Evolutionary conservation across 2,113 vertebrate species (phyloP).

Genomic region (Coptodon bakossiorum): DNA sequence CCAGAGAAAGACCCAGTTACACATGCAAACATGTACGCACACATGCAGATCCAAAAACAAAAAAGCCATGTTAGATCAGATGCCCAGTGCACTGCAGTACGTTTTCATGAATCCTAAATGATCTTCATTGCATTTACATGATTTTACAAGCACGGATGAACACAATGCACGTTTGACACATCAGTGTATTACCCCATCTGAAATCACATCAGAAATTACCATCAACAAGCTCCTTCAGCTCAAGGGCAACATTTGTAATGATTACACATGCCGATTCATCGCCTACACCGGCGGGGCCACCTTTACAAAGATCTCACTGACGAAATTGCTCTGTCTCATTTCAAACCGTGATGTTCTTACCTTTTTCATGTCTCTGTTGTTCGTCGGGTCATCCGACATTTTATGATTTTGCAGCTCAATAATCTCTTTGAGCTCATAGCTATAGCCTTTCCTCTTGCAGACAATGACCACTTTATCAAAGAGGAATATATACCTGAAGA

Average conservation of each 20-base stretch:
- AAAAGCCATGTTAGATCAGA: conserved; percentile 53
- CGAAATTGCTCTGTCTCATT: background rate
- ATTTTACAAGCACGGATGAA: conserved; percentile 34
- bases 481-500: conserved; percentile 91
- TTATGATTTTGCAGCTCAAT: conserved; percentile 93
- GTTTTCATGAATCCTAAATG: conserved; percentile 41
- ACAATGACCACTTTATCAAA: conserved; percentile 99
- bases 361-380: conserved; percentile 96
- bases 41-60: conserved; percentile 64
- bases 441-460: conserved; percentile 93
- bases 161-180: conserved; percentile 18
- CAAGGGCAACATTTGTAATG: conserved; percentile 38
- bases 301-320: background rate
- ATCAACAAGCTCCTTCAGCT: conserved; percentile 30
- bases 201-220: conserved; percentile 31
- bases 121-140: conserved; percentile 43
- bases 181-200: conserved; percentile 15
- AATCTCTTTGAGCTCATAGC: conserved; percentile 94
- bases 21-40: conserved; percentile 67
- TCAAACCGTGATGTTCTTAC: conserved; percentile 49
- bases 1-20: conserved; percentile 72
- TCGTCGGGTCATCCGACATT: conserved; percentile 93
- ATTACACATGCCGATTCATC: background rate
- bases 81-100: conserved; percentile 3
- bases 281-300: background rate